Percentiles rank a stretch among this genome's conserved stretches.
These are phyloP conservation scores for Parnassius smintheus DNA, from an alignment of 2,888 invertebrate genomes.

Conservation along the genomic window DNA sequence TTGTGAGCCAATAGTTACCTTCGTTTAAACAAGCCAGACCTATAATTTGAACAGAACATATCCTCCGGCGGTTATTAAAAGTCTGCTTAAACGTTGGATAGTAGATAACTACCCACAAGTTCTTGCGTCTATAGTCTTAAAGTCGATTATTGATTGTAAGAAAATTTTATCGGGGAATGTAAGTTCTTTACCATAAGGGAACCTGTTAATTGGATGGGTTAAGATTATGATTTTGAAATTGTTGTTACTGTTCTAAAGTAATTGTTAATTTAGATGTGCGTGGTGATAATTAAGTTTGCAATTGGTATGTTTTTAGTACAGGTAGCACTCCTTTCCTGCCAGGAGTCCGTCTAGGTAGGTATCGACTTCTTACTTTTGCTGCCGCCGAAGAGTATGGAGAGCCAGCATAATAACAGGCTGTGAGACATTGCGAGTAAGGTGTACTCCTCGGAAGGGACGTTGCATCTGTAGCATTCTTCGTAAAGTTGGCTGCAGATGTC, in stretches of 20 bases:
- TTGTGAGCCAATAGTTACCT: slow-evolving; percentile 4
- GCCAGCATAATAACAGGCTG: too few species aligned
- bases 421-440: too few species aligned
- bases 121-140: background rate
- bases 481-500: too few species aligned
- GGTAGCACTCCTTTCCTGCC: too few species aligned
- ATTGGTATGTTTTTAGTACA: too few species aligned
- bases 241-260: background rate
- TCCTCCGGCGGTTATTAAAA: slow-evolving; percentile 17
- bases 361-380: too few species aligned
- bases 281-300: too few species aligned
- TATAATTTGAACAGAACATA: slow-evolving; percentile 11
- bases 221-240: background rate
- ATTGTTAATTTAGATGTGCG: too few species aligned
- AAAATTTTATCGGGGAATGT: background rate
- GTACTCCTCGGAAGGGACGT: too few species aligned
- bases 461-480: too few species aligned
- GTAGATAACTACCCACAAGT: background rate
- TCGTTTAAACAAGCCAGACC: background rate
- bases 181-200: background rate
- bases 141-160: slow-evolving; percentile 1
- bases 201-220: slow-evolving; percentile 15
- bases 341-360: too few species aligned
- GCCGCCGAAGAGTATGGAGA: too few species aligned
- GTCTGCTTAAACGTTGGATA: background rate